Evolutionary conservation across 2,888 invertebrate genomes (phyloP).

Genomic region (Agapostemon virescens): DNA sequence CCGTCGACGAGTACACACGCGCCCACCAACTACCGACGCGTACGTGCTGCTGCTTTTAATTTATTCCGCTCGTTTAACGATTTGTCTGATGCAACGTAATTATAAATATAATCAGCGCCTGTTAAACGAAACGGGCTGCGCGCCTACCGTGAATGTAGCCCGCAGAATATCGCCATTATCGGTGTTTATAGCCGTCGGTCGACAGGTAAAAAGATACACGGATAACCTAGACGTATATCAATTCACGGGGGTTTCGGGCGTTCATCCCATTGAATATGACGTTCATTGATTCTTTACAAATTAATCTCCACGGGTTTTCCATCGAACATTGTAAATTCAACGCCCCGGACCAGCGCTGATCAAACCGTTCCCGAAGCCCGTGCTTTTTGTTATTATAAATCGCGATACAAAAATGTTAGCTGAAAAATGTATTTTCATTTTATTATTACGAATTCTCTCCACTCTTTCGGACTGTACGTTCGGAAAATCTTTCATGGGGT

Average conservation of each 20-base stretch:
- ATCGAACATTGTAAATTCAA: background rate
- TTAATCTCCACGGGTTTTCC: background rate
- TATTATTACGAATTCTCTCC: background rate
- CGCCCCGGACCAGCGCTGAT: background rate
- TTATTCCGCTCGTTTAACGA: slow-evolving; percentile 60
- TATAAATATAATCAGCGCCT: slow-evolving; percentile 60
- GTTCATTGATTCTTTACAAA: slow-evolving; percentile 11
- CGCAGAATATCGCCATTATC: slow-evolving; percentile 34
- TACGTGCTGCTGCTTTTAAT: slow-evolving; percentile 41
- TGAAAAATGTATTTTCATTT: background rate
- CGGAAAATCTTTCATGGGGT: background rate
- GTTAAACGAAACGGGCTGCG: slow-evolving; percentile 47
- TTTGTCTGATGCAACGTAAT: slow-evolving; percentile 51
- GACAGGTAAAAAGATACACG: slow-evolving; percentile 24
- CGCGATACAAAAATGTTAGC: background rate
- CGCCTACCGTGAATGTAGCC: slow-evolving; percentile 15
- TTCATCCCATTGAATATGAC: background rate
- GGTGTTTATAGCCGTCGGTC: background rate
- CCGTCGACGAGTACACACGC: background rate
- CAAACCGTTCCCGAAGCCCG: background rate
- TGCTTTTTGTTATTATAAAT: background rate
- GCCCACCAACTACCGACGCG: background rate
- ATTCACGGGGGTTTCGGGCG: background rate
- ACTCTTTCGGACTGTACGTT: background rate
- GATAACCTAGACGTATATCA: background rate